Conservation (phyloP, 2,888 invertebrate species). For the Aquatica leii region DNA sequence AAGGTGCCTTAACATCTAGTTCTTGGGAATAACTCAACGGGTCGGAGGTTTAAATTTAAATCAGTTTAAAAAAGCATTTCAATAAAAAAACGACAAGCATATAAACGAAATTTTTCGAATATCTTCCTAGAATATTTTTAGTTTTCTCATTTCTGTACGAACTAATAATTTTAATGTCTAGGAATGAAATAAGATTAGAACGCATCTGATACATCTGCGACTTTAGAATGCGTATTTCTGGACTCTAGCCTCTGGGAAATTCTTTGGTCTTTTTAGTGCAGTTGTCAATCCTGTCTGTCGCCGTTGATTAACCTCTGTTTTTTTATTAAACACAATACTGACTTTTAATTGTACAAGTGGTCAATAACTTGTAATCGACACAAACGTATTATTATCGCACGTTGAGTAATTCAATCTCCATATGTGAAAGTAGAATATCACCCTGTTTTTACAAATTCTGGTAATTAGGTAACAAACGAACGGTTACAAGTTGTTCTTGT, state of each 20-base stretch:
- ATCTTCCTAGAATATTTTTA: constrained; percentile 22
- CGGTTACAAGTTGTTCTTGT: too few species aligned
- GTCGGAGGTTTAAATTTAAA: too few species aligned
- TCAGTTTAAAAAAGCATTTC: neutral
- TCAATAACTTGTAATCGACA: constrained; percentile 9
- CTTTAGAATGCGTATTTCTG: constrained; percentile 30
- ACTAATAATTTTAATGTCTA: constrained; percentile 27
- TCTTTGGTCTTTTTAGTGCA: constrained; percentile 24
- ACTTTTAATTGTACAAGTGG: neutral
- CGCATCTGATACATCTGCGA: constrained; percentile 30
- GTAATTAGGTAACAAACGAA: too few species aligned
- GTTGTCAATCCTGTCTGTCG: constrained; percentile 29
- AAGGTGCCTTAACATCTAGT: too few species aligned
- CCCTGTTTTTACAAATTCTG: too few species aligned
- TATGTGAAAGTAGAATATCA: too few species aligned
- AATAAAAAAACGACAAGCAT: neutral
- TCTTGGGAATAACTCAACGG: too few species aligned
- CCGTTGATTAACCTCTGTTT: constrained; percentile 18
- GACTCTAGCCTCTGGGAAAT: constrained; percentile 29
- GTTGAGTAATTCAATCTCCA: too few species aligned
- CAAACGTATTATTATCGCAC: neutral
- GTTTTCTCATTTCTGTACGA: constrained; percentile 25
- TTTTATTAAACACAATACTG: constrained; percentile 10
- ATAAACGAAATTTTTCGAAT: constrained; percentile 16
- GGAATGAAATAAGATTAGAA: constrained; percentile 34